These are phyloP conservation scores for Cirrhinus molitorella DNA, from an alignment of 2,797 vertebrate species.

Conservation along the genomic window DNA sequence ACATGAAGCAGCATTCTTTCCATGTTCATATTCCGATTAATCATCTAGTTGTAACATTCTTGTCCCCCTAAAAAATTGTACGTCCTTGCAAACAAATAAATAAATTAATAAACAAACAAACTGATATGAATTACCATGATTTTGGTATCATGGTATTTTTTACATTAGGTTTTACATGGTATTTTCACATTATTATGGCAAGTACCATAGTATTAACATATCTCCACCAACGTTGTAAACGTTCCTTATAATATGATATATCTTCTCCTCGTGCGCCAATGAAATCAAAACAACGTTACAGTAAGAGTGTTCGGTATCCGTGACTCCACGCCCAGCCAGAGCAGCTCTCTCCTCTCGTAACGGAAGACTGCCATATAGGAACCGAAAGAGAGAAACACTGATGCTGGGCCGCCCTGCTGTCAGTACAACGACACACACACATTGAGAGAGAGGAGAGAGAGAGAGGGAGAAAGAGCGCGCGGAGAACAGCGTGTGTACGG, in stretches of 20 bases:
- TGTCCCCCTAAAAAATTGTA: not conserved
- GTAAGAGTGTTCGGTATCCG: conserved; percentile 25
- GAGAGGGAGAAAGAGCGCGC: not conserved
- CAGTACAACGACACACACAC: conserved; percentile 27
- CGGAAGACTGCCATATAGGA: conserved; percentile 41
- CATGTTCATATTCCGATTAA: not conserved
- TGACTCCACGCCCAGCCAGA: conserved; percentile 74
- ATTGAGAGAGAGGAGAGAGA: not conserved
- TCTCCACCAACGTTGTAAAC: not conserved
- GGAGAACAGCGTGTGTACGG: conserved; percentile 35
- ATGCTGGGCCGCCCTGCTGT: conserved; percentile 49
- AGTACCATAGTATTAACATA: not conserved
- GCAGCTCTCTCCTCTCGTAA: conserved; percentile 43
- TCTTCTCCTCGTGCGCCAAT: not conserved
- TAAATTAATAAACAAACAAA: not conserved
- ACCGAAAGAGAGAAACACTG: conserved; percentile 31
- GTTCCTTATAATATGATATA: not conserved
- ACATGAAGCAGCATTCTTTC: not conserved
- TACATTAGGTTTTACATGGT: not conserved
- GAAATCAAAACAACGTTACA: conserved; percentile 30
- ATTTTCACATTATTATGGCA: not conserved
- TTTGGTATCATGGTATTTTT: not conserved
- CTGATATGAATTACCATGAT: not conserved
- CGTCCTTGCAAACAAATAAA: not conserved
- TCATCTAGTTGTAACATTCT: not conserved